These are phyloP conservation scores for Tetheella fluctuosa DNA, from an alignment of 2,888 invertebrate species.

Conservation along the genomic window DNA sequence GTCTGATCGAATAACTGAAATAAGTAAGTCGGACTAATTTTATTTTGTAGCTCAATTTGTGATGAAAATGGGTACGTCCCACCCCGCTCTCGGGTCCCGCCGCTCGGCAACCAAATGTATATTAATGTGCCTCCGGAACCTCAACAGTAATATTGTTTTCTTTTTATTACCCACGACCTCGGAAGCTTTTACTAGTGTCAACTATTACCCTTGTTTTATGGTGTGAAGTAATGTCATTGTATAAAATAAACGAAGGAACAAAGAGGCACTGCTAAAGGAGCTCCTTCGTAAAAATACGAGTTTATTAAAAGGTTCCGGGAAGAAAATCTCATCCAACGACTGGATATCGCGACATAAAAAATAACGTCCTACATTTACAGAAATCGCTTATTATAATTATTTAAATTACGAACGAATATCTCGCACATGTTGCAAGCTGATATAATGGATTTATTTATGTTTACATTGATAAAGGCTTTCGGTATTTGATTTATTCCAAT, in stretches of 20 bases:
- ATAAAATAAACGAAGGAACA: conserved; percentile 46
- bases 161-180: conserved; percentile 71
- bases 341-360: conserved; percentile 39
- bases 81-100: conserved; percentile 25
- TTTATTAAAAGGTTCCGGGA: conserved; percentile 37
- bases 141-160: conserved; percentile 75
- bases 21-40: conserved; percentile 58
- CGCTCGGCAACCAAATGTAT: conserved; percentile 70
- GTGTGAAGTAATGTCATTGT: conserved; percentile 64
- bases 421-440: neutral
- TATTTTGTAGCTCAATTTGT: conserved; percentile 73
- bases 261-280: conserved; percentile 40
- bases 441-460: neutral
- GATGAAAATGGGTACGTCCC: conserved; percentile 64
- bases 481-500: neutral
- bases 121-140: conserved; percentile 77
- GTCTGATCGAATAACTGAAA: conserved; percentile 31
- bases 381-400: conserved; percentile 22
- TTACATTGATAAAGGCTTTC: neutral
- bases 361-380: conserved; percentile 27
- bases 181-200: conserved; percentile 75
- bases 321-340: conserved; percentile 43
- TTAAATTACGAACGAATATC: conserved; percentile 8
- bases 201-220: conserved; percentile 72
- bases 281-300: conserved; percentile 40